Evolutionary conservation across 2,113 vertebrate genomes (phyloP).

Genomic region (Cyanistes caeruleus): DNA sequence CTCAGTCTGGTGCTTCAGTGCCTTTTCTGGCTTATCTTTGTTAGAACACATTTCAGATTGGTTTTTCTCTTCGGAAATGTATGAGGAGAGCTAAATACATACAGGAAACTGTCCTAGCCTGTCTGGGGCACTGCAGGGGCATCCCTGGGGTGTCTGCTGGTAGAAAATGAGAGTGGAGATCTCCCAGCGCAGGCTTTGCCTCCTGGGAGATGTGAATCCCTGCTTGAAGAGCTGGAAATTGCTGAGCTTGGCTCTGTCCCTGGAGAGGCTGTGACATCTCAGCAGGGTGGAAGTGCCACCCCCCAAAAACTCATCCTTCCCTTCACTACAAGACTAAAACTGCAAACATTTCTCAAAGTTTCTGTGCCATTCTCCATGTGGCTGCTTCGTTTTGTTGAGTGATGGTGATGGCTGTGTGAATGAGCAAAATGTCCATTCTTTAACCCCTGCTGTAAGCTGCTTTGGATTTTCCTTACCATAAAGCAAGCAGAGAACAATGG

Average conservation of each 20-base stretch:
- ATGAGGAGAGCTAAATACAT: rapidly evolving
- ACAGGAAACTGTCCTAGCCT: background rate
- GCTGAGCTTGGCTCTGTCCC: background rate
- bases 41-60: background rate
- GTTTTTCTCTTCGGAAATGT: background rate
- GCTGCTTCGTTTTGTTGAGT: background rate
- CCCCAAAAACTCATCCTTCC: background rate
- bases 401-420: background rate
- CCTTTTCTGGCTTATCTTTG: background rate
- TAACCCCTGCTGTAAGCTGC: background rate
- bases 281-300: background rate
- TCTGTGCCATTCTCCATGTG: background rate
- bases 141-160: background rate
- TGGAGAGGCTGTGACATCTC: background rate
- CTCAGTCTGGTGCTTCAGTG: background rate
- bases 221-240: background rate
- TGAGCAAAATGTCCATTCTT: background rate
- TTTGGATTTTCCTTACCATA: constrained; percentile 54
- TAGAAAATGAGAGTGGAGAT: background rate
- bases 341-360: constrained; percentile 25
- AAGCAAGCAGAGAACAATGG: constrained; percentile 15
- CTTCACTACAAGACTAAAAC: background rate
- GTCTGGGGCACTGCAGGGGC: background rate
- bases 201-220: background rate
- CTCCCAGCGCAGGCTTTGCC: background rate